These are phyloP conservation scores for Columba janthina DNA, from an alignment of 2,113 vertebrate species.

Conservation along the genomic window DNA sequence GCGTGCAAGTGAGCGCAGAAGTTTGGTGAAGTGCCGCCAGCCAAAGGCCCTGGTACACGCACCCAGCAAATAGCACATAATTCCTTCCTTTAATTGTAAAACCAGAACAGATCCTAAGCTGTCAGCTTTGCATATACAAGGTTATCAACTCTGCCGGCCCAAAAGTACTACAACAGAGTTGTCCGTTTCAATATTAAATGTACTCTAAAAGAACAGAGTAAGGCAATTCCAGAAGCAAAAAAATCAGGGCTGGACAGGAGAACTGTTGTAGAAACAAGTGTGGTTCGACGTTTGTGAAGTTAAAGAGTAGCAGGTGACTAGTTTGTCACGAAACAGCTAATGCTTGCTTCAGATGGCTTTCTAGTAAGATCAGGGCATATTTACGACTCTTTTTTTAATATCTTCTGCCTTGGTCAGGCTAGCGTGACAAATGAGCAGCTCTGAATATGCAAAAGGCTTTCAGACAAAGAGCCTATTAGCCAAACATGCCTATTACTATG, in stretches of 20 bases:
- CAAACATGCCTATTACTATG: slow-evolving; percentile 25
- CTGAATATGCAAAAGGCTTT: slow-evolving; percentile 13
- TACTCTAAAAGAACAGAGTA: neutral
- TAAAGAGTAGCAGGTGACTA: neutral
- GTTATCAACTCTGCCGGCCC: neutral
- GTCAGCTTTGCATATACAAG: neutral
- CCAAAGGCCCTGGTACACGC: no score
- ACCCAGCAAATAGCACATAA: neutral
- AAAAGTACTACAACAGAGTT: neutral
- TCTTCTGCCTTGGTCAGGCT: slow-evolving; percentile 30
- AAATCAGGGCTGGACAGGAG: neutral
- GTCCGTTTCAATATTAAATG: fast-evolving
- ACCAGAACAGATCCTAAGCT: neutral
- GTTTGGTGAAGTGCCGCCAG: neutral
- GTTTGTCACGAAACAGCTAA: neutral
- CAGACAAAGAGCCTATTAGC: slow-evolving; percentile 52
- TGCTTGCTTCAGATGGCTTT: neutral
- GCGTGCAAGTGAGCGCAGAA: neutral
- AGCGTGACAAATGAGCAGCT: slow-evolving; percentile 45
- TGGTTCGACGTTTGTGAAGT: neutral
- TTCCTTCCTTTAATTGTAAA: neutral
- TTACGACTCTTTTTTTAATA: neutral
- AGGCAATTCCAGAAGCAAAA: neutral
- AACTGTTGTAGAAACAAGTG: neutral
- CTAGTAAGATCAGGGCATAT: neutral